Conservation (phyloP, 2,113 vertebrate species). For the human region DNA sequence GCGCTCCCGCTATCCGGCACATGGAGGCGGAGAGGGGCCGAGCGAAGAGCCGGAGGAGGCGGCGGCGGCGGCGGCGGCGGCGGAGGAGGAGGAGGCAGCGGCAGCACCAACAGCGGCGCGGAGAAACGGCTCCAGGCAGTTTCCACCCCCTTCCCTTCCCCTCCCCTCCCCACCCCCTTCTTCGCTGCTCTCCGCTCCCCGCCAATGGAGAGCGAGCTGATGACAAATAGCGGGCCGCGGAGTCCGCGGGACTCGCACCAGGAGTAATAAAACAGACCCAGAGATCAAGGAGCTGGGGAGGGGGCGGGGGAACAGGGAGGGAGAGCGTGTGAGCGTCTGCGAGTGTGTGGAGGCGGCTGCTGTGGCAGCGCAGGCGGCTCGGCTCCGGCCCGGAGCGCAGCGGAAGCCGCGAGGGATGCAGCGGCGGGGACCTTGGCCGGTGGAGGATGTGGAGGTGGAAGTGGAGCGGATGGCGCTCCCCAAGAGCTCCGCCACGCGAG, state of each 20-base stretch:
- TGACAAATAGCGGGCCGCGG: conserved; percentile 77
- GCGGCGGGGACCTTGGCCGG: conserved; percentile 33
- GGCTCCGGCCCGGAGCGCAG: not conserved
- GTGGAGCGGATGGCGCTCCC: conserved; percentile 19
- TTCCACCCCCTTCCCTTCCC: conserved; percentile 68
- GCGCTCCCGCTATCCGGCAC: conserved; percentile 84
- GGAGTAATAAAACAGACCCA: conserved; percentile 74
- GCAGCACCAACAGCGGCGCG: conserved; percentile 62
- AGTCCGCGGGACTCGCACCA: conserved; percentile 77
- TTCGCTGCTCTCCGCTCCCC: conserved; percentile 68
- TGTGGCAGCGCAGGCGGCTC: not conserved
- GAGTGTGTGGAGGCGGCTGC: not conserved
- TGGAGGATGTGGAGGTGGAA: conserved; percentile 34
- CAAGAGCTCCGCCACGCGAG: conserved; percentile 34
- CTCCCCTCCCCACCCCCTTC: conserved; percentile 73
- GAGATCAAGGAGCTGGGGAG: conserved; percentile 66
- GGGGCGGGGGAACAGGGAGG: not conserved
- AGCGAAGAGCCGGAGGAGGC: conserved; percentile 79
- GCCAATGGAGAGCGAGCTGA: conserved; percentile 77
- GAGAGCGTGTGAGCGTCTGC: not conserved
- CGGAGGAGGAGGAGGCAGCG: conserved; percentile 7
- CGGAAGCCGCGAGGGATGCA: conserved; percentile 22
- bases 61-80: conserved; percentile 47
- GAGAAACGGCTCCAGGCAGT: conserved; percentile 73
- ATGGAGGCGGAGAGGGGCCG: conserved; percentile 85